Percentiles rank a stretch among this genome's conserved stretches.
These are phyloP conservation scores for Ormyrus nitidulus DNA, from an alignment of 2,888 invertebrate genomes.

Conservation along the genomic window DNA sequence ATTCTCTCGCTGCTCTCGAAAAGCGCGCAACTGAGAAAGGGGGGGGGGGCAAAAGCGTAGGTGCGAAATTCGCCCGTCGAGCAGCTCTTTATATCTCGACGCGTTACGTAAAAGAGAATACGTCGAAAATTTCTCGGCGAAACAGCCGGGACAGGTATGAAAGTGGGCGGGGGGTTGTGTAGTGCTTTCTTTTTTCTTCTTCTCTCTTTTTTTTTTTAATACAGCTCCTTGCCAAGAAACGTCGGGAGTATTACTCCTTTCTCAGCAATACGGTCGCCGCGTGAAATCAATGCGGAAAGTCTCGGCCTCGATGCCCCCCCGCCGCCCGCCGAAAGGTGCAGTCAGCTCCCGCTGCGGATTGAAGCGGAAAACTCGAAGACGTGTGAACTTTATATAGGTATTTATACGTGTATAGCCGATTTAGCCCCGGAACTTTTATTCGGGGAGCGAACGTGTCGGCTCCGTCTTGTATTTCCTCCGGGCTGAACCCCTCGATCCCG, in stretches of 20 bases:
- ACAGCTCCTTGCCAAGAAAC: constrained; percentile 5
- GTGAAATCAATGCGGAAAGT: constrained; percentile 15
- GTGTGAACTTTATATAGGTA: neutral
- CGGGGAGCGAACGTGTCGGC: neutral
- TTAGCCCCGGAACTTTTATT: constrained; percentile 21
- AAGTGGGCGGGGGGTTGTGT: too few relatives aligned
- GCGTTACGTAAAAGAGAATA: constrained; percentile 2
- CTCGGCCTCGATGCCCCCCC: neutral
- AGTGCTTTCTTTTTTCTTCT: neutral
- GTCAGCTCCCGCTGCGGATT: neutral
- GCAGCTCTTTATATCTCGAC: neutral
- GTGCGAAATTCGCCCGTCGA: neutral
- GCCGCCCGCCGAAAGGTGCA: neutral
- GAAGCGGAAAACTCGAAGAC: neutral
- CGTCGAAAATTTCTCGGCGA: neutral
- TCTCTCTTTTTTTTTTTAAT: neutral
- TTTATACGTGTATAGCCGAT: constrained; percentile 3
- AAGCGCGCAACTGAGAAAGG: too few relatives aligned
- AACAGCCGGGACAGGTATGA: neutral
- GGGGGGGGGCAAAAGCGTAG: neutral
- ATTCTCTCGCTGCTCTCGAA: too few relatives aligned
- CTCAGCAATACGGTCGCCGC: constrained; percentile 8
- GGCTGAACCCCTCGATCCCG: neutral
- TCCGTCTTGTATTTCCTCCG: neutral
- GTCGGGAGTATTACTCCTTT: constrained; percentile 14